Conservation (phyloP, 1,140 invertebrate genomes). For the Myzus persicae region DNA sequence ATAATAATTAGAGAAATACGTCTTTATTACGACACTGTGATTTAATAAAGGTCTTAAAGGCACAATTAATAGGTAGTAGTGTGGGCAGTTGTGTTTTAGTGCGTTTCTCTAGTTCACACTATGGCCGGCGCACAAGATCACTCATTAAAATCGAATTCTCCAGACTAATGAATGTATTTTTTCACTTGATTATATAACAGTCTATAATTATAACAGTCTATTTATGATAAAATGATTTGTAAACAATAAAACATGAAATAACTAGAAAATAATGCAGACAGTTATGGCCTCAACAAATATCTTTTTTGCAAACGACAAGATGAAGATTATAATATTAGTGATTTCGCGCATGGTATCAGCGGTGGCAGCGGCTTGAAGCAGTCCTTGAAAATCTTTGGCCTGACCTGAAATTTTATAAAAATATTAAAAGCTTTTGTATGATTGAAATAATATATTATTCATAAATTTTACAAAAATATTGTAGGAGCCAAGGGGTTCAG, state of each 20-base stretch:
- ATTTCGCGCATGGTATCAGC: too few relatives aligned
- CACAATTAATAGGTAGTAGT: background rate
- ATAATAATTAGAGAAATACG: background rate
- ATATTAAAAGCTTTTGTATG: too few relatives aligned
- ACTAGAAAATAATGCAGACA: background rate
- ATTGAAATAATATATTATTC: too few relatives aligned
- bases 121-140: background rate
- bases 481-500: too few relatives aligned
- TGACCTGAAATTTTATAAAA: too few relatives aligned
- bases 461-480: too few relatives aligned
- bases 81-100: slow-evolving; percentile 6
- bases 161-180: slow-evolving; percentile 2
- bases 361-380: too few relatives aligned
- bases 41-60: slow-evolving; percentile 7
- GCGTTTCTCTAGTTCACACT: background rate
- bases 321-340: too few relatives aligned
- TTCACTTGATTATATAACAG: background rate
- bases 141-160: background rate
- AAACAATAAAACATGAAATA: background rate
- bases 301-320: too few relatives aligned
- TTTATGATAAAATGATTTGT: background rate
- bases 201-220: background rate
- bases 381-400: too few relatives aligned
- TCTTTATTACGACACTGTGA: background rate
- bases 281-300: too few relatives aligned